Conservation (phyloP, 2,797 vertebrate species). For the Gambelia wislizenii region DNA sequence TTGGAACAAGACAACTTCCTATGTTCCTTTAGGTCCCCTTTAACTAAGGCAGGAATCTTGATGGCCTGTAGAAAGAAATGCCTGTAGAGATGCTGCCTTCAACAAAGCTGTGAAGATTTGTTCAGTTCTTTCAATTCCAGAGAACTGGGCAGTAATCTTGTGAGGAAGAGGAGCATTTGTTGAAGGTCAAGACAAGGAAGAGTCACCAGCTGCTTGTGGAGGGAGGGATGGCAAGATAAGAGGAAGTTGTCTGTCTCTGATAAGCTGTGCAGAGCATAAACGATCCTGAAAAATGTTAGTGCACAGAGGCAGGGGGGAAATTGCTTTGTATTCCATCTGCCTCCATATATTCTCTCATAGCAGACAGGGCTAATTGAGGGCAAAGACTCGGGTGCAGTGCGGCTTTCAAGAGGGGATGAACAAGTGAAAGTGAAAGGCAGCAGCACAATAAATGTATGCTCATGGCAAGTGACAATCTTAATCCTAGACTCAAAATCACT, state of each 20-base stretch:
- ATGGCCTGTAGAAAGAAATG: background rate
- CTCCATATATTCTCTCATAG: slow-evolving; percentile 1
- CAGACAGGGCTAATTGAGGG: slow-evolving; percentile 24
- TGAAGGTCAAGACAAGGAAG: slow-evolving; percentile 13
- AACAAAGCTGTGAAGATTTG: background rate
- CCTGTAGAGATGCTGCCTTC: slow-evolving; percentile 33
- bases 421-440: background rate
- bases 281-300: background rate
- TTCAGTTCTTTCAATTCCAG: slow-evolving; percentile 6
- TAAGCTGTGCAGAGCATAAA: slow-evolving; percentile 28
- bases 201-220: slow-evolving; percentile 9
- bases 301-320: background rate
- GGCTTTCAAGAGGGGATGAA: background rate
- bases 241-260: slow-evolving; percentile 56
- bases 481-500: background rate
- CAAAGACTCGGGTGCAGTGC: background rate
- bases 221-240: slow-evolving; percentile 40
- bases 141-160: background rate
- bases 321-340: slow-evolving; percentile 4
- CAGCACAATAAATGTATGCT: background rate
- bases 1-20: background rate
- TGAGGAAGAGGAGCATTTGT: background rate
- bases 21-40: slow-evolving; percentile 29
- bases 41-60: slow-evolving; percentile 29
- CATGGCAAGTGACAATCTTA: background rate